phyloP scores from a whole-genome alignment of 2,888 invertebrate species.

The Dascillus cervinus region DNA sequence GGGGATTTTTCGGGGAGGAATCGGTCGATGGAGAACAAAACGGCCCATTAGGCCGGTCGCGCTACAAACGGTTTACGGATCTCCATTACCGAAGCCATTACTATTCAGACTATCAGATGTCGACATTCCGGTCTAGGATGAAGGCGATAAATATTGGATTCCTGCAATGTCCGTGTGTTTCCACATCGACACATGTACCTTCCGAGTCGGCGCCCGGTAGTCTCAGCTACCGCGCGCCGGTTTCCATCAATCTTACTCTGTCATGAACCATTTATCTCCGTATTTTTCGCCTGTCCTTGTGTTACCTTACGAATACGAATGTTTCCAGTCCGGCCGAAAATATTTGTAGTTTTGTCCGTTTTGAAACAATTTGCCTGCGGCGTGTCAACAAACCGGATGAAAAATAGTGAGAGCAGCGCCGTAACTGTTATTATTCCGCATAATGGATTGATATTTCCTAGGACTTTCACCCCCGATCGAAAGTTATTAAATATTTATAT shows the following conservation, averaged over 20 bases:
- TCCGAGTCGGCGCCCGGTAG: constrained; percentile 29
- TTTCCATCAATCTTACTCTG: constrained; percentile 41
- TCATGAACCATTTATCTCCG: constrained; percentile 42
- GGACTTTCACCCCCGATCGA: too few species aligned
- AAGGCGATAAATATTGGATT: constrained; percentile 32
- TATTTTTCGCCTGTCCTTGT: constrained; percentile 38
- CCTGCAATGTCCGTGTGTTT: constrained; percentile 33
- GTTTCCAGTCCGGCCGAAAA: constrained; percentile 10
- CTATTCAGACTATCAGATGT: constrained; percentile 15
- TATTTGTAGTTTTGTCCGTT: constrained; percentile 8
- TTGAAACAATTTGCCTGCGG: not conserved
- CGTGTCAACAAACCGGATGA: too few species aligned
- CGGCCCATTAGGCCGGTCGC: constrained; percentile 12
- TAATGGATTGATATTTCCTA: too few species aligned
- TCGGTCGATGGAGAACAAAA: too few species aligned
- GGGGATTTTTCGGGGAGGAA: too few species aligned
- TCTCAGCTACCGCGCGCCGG: constrained; percentile 16
- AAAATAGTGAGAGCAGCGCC: too few species aligned
- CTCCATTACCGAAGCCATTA: constrained; percentile 18
- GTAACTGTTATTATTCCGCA: too few species aligned
- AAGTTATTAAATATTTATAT: too few species aligned
- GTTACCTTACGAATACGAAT: constrained; percentile 29
- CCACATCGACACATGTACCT: constrained; percentile 38
- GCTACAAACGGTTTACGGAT: constrained; percentile 19
- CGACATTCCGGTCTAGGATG: constrained; percentile 26